Evolutionary conservation across 2,888 invertebrate genomes (phyloP), one percentile per base, ranked within the genome.

Genomic region (Ectemnius cavifrons): DNA sequence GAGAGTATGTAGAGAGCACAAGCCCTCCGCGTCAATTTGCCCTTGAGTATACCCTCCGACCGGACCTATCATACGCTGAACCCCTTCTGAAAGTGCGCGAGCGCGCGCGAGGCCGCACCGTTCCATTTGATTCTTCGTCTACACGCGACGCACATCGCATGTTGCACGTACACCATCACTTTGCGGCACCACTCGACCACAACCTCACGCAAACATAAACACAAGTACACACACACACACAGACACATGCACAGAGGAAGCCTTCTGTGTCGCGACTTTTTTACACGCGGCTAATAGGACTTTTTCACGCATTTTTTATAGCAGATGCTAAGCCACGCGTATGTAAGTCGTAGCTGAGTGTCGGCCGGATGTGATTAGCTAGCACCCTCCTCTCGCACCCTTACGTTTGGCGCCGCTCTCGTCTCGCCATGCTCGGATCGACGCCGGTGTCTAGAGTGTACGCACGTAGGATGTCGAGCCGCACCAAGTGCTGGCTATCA

Each of bases 21-120:
- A 86, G 78, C 85, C 85, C 84, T 85, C 83, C 82, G 85, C 83
- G 88, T 87, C 87, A 88, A 88, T 88, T 88, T 88, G 86, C 37
- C 73, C 83, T 84, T 79, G 80, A 74, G 52, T 52, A 37, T 37
- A 78, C 78, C 77, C 79, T 83, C 79, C 81, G 83, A 85, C 79
- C 81, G 79, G 79, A 75, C 69, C 74, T 75, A 37, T 37, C 37
- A 4, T 37, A 73, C 71, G 66, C 60, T 61, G 67, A 64, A 63
- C 59, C 67, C 56, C 67, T 18, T 63, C 73, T 70, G 52, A 67
- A 64, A 58, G 47, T 46, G 66, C 73, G 14, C 4, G 28, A 58
- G 47, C 49, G 66, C 73, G 14, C 5, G 37, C 37, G 37, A 37
- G 37, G 37, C 4, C 16, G 52, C 13, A 13, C 16, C n/a, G 14